Percentiles rank a stretch among this genome's conserved stretches.
These are phyloP conservation scores for Atta colombica DNA, from an alignment of 1,140 invertebrate species.

Conservation along the genomic window DNA sequence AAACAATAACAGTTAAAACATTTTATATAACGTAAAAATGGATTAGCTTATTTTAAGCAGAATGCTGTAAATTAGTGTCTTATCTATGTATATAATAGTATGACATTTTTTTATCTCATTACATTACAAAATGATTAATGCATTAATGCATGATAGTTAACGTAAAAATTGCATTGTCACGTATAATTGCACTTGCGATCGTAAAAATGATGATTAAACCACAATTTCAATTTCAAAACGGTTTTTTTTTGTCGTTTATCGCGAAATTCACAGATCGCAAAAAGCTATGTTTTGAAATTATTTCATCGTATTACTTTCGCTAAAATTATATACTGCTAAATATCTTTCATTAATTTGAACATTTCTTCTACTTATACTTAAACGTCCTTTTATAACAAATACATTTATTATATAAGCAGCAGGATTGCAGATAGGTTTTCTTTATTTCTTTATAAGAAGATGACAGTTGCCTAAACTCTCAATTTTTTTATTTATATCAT, in stretches of 20 bases:
- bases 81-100: not conserved
- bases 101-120: not conserved
- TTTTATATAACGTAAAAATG: not conserved
- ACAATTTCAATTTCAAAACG: constrained; percentile 39
- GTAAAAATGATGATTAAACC: constrained; percentile 31
- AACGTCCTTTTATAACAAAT: not conserved
- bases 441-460: constrained; percentile 51
- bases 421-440: not conserved
- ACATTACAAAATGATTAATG: not conserved
- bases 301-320: not conserved
- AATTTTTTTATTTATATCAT: too few relatives aligned
- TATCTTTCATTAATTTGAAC: not conserved
- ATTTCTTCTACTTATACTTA: not conserved
- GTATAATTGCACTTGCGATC: not conserved
- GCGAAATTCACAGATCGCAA: not conserved
- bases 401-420: too few relatives aligned
- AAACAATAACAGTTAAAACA: not conserved
- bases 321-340: not conserved
- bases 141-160: constrained; percentile 2
- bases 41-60: not conserved
- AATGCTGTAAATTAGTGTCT: not conserved
- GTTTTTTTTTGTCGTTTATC: constrained; percentile 26
- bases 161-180: not conserved
- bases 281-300: not conserved
- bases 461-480: not conserved